Base-by-base conservation (phyloP, 2,113 vertebrate genomes). In the Ptychochromis oligacanthus region DNA sequence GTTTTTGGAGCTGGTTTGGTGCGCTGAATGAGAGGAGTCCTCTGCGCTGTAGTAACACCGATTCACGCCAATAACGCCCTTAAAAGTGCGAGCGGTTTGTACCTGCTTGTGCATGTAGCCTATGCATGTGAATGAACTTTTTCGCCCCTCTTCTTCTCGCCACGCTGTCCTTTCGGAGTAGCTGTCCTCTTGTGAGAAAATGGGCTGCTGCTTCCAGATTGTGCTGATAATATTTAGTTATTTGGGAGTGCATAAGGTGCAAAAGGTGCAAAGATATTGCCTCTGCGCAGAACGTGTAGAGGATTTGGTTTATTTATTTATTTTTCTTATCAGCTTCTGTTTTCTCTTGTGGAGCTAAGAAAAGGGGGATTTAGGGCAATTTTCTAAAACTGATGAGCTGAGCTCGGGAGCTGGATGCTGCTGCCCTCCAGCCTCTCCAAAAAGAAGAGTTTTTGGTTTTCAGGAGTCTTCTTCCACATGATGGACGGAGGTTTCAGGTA, bases 401-500 rank as follows among this genome's bases (percentile, higher is more conserved):
- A n/a, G n/a, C 18, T 52, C 5, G 0, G 24, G 5, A 9, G 58
- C 34, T 64, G 43, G 36, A 28, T 56, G 15, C 8, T 56, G 15
- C 8, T 36, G 2, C 60, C 3, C 62, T 52, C 22, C 67, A 7
- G 11, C 17, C 13, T 2, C 49, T 15, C 17, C 49, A 46, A 46
- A 67, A 81, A 72, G 5, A 54, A 59, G 36, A 67, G 55, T 59
- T 24, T 17, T 4, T 10, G 18, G 17, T 67, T 74, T 61, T 80
- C 26, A 13, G 13, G 59, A 17, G 24, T 65, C 28, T 56, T 43
- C 59, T 28, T 11, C n/a, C 77, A 12, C 54, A 34, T 88, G 88
- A 87, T 88, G 74, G 74, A 91, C 90, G 86, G 49, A 78, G 61
- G 74, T 77, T 81, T 74, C 56, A 67, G 55, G n/a, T 38, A 22